Conservation (phyloP, 2,888 invertebrate genomes). For the Parelbella ahira region DNA sequence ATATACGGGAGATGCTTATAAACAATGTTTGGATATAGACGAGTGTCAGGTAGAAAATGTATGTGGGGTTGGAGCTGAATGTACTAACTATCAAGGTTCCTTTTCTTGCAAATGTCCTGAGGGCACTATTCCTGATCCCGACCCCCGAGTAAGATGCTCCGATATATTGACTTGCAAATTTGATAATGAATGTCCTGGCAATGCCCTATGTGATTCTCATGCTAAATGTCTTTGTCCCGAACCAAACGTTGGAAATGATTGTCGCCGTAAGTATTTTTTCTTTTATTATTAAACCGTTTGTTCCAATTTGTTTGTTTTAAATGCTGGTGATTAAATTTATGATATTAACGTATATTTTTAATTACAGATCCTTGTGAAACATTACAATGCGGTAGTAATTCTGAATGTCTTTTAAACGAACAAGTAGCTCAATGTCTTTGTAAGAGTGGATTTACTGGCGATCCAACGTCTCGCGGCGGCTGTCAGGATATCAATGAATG, state of each 20-base stretch:
- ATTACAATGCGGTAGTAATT: conserved; percentile 90
- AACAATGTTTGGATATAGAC: conserved; percentile 90
- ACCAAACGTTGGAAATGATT: conserved; percentile 94
- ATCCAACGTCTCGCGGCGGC: conserved; percentile 82
- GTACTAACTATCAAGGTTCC: conserved; percentile 88
- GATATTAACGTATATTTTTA: conserved; percentile 28
- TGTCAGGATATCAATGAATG: conserved; percentile 96
- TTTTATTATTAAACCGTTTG: no score
- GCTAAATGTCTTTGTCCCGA: conserved; percentile 93
- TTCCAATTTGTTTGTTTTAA: no score
- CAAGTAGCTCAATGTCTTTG: conserved; percentile 92
- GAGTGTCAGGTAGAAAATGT: conserved; percentile 86
- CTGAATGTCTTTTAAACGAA: conserved; percentile 92
- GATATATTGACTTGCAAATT: conserved; percentile 88
- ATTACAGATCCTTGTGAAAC: conserved; percentile 93
- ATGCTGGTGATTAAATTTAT: no score
- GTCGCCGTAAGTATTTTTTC: conserved; percentile 86
- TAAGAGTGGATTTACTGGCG: conserved; percentile 88
- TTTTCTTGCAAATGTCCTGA: conserved; percentile 90
- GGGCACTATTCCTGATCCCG: conserved; percentile 90
- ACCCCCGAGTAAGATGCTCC: conserved; percentile 89
- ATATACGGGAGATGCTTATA: conserved; percentile 91
- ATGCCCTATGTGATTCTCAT: conserved; percentile 89
- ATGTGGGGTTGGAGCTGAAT: conserved; percentile 91
- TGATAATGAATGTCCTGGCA: conserved; percentile 92